phyloP scores from a whole-genome alignment of 2,888 invertebrate species.

The Chymomyza procnemis region DNA sequence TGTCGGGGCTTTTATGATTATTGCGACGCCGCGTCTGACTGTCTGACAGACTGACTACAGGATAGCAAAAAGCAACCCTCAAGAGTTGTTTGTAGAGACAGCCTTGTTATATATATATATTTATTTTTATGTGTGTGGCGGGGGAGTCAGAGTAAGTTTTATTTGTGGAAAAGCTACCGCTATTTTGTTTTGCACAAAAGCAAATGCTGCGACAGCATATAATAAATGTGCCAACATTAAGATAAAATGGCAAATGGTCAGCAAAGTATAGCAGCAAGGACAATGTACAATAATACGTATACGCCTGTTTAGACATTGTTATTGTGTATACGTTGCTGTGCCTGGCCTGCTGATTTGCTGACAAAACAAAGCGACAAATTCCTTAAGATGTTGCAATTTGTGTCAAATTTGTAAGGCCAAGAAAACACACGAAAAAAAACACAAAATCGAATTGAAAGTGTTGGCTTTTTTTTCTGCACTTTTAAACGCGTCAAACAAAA shows the following conservation, averaged over 20 bases:
- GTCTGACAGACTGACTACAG: slow-evolving; percentile 30
- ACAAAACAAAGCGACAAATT: neutral
- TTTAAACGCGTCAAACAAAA: slow-evolving; percentile 61
- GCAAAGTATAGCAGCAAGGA: neutral
- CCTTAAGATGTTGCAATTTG: neutral
- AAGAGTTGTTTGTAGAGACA: neutral
- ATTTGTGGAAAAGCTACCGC: neutral
- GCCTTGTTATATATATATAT: neutral
- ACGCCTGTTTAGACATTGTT: neutral
- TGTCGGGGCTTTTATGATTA: slow-evolving; percentile 56
- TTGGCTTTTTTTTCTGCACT: slow-evolving; percentile 69
- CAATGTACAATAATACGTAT: neutral
- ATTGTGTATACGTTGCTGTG: neutral
- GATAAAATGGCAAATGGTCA: neutral
- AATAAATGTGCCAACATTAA: neutral
- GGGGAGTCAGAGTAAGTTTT: neutral
- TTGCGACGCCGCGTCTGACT: slow-evolving; percentile 70
- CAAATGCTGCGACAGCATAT: slow-evolving; percentile 1
- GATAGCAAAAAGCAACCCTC: slow-evolving; percentile 46
- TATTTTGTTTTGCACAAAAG: neutral
- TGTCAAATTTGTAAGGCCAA: neutral
- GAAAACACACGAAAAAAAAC: neutral
- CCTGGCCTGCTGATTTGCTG: neutral
- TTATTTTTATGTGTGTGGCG: neutral
- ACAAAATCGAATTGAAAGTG: slow-evolving; percentile 66